These are phyloP conservation scores for Tachina grossa DNA, from an alignment of 2,888 invertebrate species.

Conservation along the genomic window DNA sequence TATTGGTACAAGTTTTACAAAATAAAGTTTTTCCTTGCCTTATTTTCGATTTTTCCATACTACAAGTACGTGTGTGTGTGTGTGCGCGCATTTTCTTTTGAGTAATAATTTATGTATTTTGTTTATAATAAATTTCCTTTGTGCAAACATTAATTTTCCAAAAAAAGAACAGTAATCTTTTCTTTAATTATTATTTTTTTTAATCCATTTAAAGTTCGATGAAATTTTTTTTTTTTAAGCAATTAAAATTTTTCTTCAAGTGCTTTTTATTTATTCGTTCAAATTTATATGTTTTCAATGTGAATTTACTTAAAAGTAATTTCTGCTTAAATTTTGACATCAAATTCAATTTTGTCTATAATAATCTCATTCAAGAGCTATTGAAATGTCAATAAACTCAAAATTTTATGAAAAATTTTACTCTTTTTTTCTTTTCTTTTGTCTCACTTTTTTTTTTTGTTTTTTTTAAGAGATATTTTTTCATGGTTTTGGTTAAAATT, in stretches of 20 bases:
- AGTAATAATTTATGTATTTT: slow-evolving; percentile 2
- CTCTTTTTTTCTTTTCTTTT: not conserved
- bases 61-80: too few relatives aligned
- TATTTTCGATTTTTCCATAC: not conserved
- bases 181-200: not conserved
- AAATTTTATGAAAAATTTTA: not conserved
- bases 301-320: not conserved
- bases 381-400: slow-evolving; percentile 60
- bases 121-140: slow-evolving; percentile 42
- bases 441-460: not conserved
- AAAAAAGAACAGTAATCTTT: not conserved
- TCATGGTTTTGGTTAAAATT: not conserved
- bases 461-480: not conserved
- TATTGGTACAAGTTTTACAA: slow-evolving; percentile 21
- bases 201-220: slow-evolving; percentile 9
- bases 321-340: slow-evolving; percentile 20
- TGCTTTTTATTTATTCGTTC: not conserved
- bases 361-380: slow-evolving; percentile 19
- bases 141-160: not conserved
- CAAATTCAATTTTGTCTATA: slow-evolving; percentile 20
- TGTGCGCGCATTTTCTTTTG: not conserved
- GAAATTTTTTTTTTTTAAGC: not conserved
- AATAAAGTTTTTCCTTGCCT: not conserved
- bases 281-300: slow-evolving; percentile 18
- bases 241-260: slow-evolving; percentile 10